Percentiles rank a stretch among this genome's conserved stretches.
Conservation (phyloP, 37 sponge, comb jelly and placozoan species). For the Aplysina aerophoba region DNA sequence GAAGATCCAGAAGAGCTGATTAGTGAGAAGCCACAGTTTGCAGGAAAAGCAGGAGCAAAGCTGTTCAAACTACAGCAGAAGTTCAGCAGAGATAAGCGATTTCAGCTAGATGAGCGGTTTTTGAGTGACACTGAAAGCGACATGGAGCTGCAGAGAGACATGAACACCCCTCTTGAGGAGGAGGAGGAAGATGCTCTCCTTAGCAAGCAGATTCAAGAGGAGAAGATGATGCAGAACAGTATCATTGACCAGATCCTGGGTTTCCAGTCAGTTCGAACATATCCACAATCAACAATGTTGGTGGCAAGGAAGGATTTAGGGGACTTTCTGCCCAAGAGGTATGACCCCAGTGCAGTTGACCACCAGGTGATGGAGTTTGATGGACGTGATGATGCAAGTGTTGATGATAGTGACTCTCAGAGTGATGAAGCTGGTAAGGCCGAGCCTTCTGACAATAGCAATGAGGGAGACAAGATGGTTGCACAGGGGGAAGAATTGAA, state of each 20-base stretch:
- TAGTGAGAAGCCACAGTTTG: conserved; percentile 37
- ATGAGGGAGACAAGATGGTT: not conserved
- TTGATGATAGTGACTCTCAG: not conserved
- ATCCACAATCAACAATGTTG: not conserved
- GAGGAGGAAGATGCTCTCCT: not conserved
- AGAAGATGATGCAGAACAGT: conserved; percentile 13
- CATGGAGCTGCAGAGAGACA: not conserved
- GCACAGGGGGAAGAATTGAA: not conserved
- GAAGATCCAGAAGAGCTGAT: conserved; percentile 5
- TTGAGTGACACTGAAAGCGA: not conserved
- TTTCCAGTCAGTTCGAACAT: not conserved
- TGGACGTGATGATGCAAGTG: not conserved
- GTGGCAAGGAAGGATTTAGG: not conserved
- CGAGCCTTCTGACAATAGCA: not conserved
- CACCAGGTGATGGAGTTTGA: not conserved
- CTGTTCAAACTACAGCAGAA: conserved; percentile 56
- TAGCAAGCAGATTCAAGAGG: conserved; percentile 25
- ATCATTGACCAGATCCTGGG: conserved; percentile 41
- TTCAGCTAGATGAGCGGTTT: conserved; percentile 53
- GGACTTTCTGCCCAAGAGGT: not conserved
- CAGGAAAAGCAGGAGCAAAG: conserved; percentile 51
- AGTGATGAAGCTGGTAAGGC: not conserved
- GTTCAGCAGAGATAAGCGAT: conserved; percentile 48
- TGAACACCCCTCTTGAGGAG: not conserved
- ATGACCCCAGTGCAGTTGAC: conserved; percentile 33